Percentiles rank a stretch among this genome's conserved stretches.
These are phyloP conservation scores for Thamnophis elegans DNA, from an alignment of 2,797 vertebrate genomes.

Conservation along the genomic window DNA sequence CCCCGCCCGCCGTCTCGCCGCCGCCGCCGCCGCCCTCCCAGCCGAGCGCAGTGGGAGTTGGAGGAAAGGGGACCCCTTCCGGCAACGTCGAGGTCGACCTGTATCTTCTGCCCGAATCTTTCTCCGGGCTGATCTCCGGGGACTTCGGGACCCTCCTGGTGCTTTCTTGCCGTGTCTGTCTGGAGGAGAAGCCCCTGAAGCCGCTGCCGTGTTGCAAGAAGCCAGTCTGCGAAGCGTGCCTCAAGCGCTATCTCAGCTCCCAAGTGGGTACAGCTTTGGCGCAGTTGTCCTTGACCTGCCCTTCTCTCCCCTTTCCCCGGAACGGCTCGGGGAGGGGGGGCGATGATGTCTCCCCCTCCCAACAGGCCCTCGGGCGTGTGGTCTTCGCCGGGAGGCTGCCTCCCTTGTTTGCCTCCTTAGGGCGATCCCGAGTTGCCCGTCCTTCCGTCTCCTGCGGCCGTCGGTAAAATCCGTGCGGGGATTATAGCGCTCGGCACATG, in stretches of 20 bases:
- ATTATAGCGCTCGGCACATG: background rate
- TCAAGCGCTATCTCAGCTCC: slow-evolving; percentile 89
- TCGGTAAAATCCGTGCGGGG: background rate
- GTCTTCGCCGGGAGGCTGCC: background rate
- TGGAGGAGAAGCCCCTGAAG: slow-evolving; percentile 87
- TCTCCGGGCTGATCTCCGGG: slow-evolving; percentile 68
- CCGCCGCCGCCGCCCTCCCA: slow-evolving; percentile 44
- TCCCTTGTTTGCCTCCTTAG: background rate
- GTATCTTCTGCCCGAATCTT: slow-evolving; percentile 70
- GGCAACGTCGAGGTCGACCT: slow-evolving; percentile 72
- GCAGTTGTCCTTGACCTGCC: too few relatives aligned
- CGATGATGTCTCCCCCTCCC: background rate
- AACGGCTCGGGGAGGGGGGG: background rate
- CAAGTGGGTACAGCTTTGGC: slow-evolving; percentile 71
- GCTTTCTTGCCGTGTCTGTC: slow-evolving; percentile 88
- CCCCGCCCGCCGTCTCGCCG: slow-evolving; percentile 17
- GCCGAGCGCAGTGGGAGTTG: slow-evolving; percentile 32
- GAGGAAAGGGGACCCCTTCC: background rate
- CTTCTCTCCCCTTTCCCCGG: background rate
- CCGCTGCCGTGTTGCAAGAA: slow-evolving; percentile 91
- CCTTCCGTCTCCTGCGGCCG: background rate
- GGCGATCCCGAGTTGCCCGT: background rate
- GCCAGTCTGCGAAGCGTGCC: slow-evolving; percentile 91
- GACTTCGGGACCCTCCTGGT: slow-evolving; percentile 71
- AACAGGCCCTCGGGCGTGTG: too few relatives aligned